Conservation (phyloP, 2,113 vertebrate species). For the Sylvilagus bachmani region DNA sequence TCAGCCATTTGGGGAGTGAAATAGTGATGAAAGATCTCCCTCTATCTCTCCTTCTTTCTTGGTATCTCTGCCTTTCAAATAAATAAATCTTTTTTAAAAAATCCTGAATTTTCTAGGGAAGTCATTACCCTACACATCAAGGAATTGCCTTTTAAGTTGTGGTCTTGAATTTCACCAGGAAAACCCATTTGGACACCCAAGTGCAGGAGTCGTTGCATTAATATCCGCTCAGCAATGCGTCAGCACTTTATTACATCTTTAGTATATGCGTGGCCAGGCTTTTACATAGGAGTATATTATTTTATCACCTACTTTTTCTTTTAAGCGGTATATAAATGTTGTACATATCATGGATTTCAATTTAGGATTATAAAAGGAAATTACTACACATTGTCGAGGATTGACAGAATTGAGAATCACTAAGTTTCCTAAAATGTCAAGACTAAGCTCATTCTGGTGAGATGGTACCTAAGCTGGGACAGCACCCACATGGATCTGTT, state of each 20-base stretch:
- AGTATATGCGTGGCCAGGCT: neutral
- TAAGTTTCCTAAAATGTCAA: conserved; percentile 3
- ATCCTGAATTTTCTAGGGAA: neutral
- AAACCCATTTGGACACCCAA: neutral
- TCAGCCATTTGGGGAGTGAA: too few relatives aligned
- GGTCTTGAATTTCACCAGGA: neutral
- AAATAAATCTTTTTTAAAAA: too few relatives aligned
- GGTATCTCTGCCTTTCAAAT: too few relatives aligned
- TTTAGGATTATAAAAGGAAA: neutral
- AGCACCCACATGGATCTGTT: neutral
- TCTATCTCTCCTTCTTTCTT: too few relatives aligned
- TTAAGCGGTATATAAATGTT: neutral
- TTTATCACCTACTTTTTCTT: conserved; percentile 29
- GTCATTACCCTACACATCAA: neutral
- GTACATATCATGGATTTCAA: neutral
- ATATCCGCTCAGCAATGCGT: neutral
- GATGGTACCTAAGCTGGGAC: neutral
- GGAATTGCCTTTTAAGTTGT: neutral
- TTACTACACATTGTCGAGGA: neutral
- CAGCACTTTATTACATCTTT: neutral
- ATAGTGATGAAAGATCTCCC: too few relatives aligned
- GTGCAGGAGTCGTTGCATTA: neutral
- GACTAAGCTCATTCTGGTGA: neutral
- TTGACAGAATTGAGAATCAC: neutral
- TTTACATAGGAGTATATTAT: neutral